Percentiles rank a stretch among this genome's conserved stretches.
Conservation (phyloP, 1,140 invertebrate genomes). For the Drosophila sulfurigaster region DNA sequence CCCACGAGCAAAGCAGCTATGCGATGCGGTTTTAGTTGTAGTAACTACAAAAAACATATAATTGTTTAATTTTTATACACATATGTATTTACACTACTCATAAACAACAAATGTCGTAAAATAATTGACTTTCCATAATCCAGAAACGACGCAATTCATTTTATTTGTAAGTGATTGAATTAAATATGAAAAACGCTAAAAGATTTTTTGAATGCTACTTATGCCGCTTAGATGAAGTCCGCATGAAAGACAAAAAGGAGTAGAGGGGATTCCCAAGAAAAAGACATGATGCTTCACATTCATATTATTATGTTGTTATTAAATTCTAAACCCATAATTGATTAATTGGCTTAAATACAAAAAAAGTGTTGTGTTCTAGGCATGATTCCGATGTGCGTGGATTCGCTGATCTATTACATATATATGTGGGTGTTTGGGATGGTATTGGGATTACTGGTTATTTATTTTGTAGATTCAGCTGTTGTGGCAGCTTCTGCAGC, state of each 20-base stretch:
- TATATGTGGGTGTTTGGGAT: background rate
- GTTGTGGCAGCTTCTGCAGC: conserved; percentile 1
- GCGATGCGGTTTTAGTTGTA: conserved; percentile 42
- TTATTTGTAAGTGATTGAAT: conserved; percentile 64
- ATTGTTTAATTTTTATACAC: conserved; percentile 68
- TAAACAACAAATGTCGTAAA: conserved; percentile 53
- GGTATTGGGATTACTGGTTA: background rate
- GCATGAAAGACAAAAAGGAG: too few relatives aligned
- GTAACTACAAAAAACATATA: conserved; percentile 45
- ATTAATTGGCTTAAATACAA: conserved; percentile 44
- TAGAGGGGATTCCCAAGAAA: background rate
- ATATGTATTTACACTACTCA: conserved; percentile 52
- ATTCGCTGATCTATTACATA: background rate
- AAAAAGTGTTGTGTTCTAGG: background rate
- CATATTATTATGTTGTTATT: conserved; percentile 18
- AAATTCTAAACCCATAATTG: conserved; percentile 34
- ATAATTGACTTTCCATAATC: conserved; percentile 66
- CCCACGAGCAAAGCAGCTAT: conserved; percentile 16
- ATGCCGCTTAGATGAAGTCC: too few relatives aligned
- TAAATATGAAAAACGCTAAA: conserved; percentile 55
- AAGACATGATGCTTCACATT: conserved; percentile 5
- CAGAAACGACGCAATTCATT: conserved; percentile 63
- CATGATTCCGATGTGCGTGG: conserved; percentile 34
- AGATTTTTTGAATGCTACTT: background rate
- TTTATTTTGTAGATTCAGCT: conserved; percentile 32